Evolutionary conservation across 2,113 vertebrate genomes (phyloP), one percentile per base, ranked within the genome.

Genomic region (Numida meleagris): DNA sequence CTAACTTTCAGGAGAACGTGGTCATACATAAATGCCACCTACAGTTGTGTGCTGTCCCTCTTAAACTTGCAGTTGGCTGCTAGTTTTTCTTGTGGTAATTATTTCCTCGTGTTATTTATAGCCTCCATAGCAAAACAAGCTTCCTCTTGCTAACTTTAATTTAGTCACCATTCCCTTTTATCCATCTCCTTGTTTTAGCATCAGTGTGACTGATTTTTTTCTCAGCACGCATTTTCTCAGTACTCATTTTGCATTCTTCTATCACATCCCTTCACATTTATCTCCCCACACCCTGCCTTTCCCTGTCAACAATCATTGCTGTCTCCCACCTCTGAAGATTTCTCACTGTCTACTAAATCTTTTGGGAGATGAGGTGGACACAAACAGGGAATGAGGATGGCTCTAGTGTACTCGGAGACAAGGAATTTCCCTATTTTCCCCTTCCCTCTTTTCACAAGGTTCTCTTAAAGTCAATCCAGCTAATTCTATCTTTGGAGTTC

Each of bases 391-490:
- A 50, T 25, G 24, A 38, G 17, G 58, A 36, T 76, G 58, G 43
- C 76, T 76, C 63, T 43, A 34, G 29, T 53, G 10, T 0, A 10
- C 7, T 17, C 33, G 34, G 57, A 33, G n/a, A 3, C 9, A 1
- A 0, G 1, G 3, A 8, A 24, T 34, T 55, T 34, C n/a, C 42
- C 53, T 58, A 0, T 14, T 71, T 12, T n/a, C n/a, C n/a, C n/a
- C n/a, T 55, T 34, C n/a, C 42, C 53, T 58, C 0, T 14, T 71
- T 12, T 12, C 38, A 59, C 1, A 0, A 31, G 8, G 23, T 76
- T 61, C 34, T 10, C 20, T 25, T 65, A 65, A 1, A 6, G 25
- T 10, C 85, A 89, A 21, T 8, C 38, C 29, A 13, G 6, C 31
- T 40, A 45, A 9, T 20, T 45, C 77, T 33, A 67, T 59, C 53